Percentiles rank a stretch among this genome's conserved stretches.
Evolutionary conservation across 2,797 vertebrate genomes (phyloP).

Genomic region (Darevskia mixta): DNA sequence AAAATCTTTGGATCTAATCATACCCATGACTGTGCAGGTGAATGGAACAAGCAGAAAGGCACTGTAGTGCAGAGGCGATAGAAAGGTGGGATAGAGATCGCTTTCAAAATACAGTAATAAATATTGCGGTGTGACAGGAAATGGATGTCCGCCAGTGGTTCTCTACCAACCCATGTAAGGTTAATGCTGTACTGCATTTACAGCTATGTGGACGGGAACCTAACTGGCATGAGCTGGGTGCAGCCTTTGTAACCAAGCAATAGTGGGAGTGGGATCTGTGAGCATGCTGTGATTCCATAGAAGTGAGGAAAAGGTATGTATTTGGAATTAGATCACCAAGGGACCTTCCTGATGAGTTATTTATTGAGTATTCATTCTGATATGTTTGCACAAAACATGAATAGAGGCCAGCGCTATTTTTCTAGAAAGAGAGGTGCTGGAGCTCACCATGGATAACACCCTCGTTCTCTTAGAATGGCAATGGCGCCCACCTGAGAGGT

Average conservation of each 20-base stretch:
- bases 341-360: too few relatives aligned
- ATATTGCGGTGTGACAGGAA: background rate
- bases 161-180: background rate
- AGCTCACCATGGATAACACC: too few relatives aligned
- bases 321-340: too few relatives aligned
- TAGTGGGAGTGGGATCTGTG: too few relatives aligned
- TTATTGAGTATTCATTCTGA: too few relatives aligned
- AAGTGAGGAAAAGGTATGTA: too few relatives aligned
- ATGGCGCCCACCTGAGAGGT: too few relatives aligned
- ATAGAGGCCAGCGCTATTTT: too few relatives aligned
- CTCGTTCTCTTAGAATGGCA: too few relatives aligned
- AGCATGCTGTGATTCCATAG: too few relatives aligned
- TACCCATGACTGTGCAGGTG: background rate
- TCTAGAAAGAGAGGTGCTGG: too few relatives aligned
- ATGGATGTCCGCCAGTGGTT: background rate
- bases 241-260: background rate
- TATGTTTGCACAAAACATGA: too few relatives aligned
- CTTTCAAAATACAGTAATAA: background rate
- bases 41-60: background rate
- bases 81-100: background rate
- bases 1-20: background rate
- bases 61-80: background rate
- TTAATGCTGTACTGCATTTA: background rate
- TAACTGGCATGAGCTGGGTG: background rate
- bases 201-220: background rate